Percentiles rank a stretch among this genome's conserved stretches.
Evolutionary conservation across 2,797 vertebrate genomes (phyloP).

Genomic region (Manis javanica): DNA sequence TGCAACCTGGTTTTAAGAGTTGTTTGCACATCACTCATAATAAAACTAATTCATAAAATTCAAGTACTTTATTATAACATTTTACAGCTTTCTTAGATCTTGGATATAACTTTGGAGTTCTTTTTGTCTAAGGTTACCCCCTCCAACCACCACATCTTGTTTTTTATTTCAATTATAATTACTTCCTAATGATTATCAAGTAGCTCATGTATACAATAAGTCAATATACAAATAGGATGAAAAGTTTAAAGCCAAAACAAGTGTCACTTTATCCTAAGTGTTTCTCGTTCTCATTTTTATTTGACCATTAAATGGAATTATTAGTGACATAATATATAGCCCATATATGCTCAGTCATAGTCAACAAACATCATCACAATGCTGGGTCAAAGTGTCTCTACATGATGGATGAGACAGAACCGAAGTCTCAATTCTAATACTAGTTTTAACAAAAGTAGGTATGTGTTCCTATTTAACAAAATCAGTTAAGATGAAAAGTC

Average conservation of each 20-base stretch:
- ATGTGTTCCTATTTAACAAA: slow-evolving; percentile 3
- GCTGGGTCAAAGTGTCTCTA: not conserved
- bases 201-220: not conserved
- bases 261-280: not conserved
- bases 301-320: not conserved
- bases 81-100: slow-evolving; percentile 37
- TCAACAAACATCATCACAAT: not conserved
- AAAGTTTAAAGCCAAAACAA: not conserved
- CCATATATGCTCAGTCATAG: not conserved
- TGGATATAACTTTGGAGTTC: not conserved
- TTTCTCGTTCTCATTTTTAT: not conserved
- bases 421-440: not conserved
- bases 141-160: not conserved
- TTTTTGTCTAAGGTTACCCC: not conserved
- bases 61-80: not conserved
- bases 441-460: slow-evolving; percentile 18
- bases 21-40: slow-evolving; percentile 14
- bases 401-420: not conserved
- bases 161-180: slow-evolving; percentile 47
- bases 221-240: not conserved
- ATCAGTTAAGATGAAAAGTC: slow-evolving; percentile 23
- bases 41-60: not conserved
- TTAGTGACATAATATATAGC: not conserved
- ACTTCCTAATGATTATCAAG: slow-evolving; percentile 28
- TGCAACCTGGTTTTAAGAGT: slow-evolving; percentile 46